Base-by-base conservation (phyloP, 2,113 vertebrate species). In the Pampusana beccarii region DNA sequence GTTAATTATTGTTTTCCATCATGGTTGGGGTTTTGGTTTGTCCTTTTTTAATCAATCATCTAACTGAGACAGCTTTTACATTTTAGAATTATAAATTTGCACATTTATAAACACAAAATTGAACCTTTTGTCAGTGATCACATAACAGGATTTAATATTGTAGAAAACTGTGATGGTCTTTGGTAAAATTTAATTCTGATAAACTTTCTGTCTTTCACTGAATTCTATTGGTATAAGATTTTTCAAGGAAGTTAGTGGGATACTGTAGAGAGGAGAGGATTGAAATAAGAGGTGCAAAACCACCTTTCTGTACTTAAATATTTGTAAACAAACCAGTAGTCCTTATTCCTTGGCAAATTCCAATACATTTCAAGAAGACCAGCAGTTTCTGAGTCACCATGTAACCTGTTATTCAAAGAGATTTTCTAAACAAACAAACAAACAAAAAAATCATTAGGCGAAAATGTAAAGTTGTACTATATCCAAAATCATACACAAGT, bases 1-100 rank as follows among this genome's bases (percentile, higher is more conserved):
- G 82, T 57, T 92, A 86, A 90, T 89, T 54, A 75, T 95, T 78
- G 56, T 87, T 67, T 94, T 93, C 24, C 14, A 65, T 84, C 77
- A 18, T 57, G 13, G 36, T 2, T 36, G 25, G 5, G 46, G 20
- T 90, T 94, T 91, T 18, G 80, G 77, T 93, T 90, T 88, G 42
- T 93, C 31, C 5, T 84, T 95, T 96, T 93, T 58, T 4, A 74
- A 85, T 90, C 33, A 62, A 19, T 60, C 75, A 80, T 80, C 34
- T 60, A 60, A 28, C 13, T 34, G 46, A 90, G 7, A 3, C 3
- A 85, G 62, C 5, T 61, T 74, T 75, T 61, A 20, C 3, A 66
- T 80, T 90, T 93, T 56, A 23, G 8, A 73, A 80, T 12, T 91
- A 65, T 3, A 73, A 54, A 25, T 44, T 23, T 48, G 5, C 7